A percentile compares a stretch with the other conserved stretches of the same genome.
phyloP scores from a whole-genome alignment of 2,888 invertebrate species.

The Hypercompe scribonia region DNA sequence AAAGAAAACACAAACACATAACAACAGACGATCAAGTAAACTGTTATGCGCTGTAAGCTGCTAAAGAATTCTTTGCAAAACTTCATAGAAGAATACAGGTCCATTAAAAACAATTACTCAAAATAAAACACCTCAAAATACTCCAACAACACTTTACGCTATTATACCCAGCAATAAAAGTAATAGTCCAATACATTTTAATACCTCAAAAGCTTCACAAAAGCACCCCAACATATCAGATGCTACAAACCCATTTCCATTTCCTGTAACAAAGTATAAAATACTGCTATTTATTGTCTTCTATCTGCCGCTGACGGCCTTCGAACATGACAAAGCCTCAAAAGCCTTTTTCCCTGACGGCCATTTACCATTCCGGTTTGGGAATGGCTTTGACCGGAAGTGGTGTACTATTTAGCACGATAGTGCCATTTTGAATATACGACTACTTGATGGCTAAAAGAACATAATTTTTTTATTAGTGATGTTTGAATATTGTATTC shows the following conservation, averaged over 20 bases:
- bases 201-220: not conserved
- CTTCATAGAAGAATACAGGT: not conserved
- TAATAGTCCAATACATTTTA: slow-evolving; percentile 1
- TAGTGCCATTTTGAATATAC: slow-evolving; percentile 40
- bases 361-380: slow-evolving; percentile 41
- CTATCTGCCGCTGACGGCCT: slow-evolving; percentile 37
- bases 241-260: slow-evolving; percentile 20
- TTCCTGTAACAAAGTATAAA: slow-evolving; percentile 38
- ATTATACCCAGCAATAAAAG: too few species aligned
- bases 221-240: not conserved
- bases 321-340: slow-evolving; percentile 29
- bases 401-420: slow-evolving; percentile 45
- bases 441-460: slow-evolving; percentile 23
- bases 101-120: not conserved
- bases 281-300: slow-evolving; percentile 41
- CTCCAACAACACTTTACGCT: not conserved
- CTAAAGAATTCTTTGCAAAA: not conserved
- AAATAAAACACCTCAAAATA: not conserved
- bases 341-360: slow-evolving; percentile 39
- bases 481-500: not conserved
- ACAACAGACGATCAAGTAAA: not conserved
- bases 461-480: slow-evolving; percentile 2
- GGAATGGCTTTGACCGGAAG: slow-evolving; percentile 53
- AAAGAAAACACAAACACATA: not conserved
- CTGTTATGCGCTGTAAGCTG: not conserved